phyloP scores from a whole-genome alignment of 2,888 invertebrate genomes.

The Cheiracanthium punctorium region DNA sequence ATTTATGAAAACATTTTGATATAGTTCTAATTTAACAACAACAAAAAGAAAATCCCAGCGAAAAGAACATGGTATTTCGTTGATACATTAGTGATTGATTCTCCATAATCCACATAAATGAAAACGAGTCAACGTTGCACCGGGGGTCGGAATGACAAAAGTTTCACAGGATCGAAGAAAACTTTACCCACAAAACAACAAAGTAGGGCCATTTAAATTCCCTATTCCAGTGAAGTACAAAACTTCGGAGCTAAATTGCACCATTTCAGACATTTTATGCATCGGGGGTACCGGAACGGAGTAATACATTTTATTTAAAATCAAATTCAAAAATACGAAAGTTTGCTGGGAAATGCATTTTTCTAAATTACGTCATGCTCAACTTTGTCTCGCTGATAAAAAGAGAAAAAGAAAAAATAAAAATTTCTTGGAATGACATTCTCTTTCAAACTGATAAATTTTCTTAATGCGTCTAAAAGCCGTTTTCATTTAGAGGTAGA shows the following conservation, averaged over 20 bases:
- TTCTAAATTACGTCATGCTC: neutral
- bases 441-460: neutral
- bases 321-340: constrained; percentile 7
- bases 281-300: neutral
- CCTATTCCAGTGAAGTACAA: neutral
- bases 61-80: no score
- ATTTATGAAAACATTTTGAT: no score
- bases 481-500: no score
- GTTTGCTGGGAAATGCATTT: constrained; percentile 7
- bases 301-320: constrained; percentile 15
- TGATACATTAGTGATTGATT: neutral
- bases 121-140: neutral
- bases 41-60: no score
- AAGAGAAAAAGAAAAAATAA: neutral
- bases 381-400: neutral
- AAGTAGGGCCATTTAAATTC: constrained; percentile 5
- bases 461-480: no score
- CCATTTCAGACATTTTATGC: constrained; percentile 1
- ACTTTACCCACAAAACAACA: constrained; percentile 13
- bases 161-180: neutral
- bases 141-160: neutral
- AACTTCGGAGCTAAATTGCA: constrained; percentile 2
- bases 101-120: neutral
- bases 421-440: neutral
- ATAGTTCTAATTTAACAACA: no score